phyloP scores from a whole-genome alignment of 2,797 vertebrate species.

The Danio kyathit region DNA sequence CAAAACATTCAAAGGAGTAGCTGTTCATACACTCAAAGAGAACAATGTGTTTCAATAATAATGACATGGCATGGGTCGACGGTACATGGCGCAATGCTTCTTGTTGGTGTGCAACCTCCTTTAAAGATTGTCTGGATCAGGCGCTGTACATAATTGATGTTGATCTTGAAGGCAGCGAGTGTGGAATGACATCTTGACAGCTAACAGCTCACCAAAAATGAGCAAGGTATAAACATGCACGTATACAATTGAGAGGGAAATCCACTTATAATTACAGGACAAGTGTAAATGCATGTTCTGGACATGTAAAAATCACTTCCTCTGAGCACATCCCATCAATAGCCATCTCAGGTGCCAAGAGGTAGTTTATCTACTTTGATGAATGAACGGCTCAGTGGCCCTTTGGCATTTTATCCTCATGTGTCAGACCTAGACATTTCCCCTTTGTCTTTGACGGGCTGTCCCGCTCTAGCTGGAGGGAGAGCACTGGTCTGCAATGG shows the following conservation, averaged over 20 bases:
- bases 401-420: conserved; percentile 44
- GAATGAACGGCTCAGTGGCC: conserved; percentile 42
- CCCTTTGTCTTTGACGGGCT: conserved; percentile 41
- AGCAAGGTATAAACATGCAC: too few relatives aligned
- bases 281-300: conserved; percentile 47
- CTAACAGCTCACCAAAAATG: too few relatives aligned
- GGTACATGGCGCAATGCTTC: too few relatives aligned
- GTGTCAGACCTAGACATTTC: conserved; percentile 54
- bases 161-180: too few relatives aligned
- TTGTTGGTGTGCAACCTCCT: conserved; percentile 6
- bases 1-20: too few relatives aligned
- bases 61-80: too few relatives aligned
- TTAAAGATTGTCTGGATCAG: conserved; percentile 20
- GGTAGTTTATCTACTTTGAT: conserved; percentile 59
- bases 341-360: conserved; percentile 53
- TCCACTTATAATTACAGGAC: conserved; percentile 54
- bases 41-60: too few relatives aligned
- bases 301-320: conserved; percentile 47
- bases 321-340: conserved; percentile 39
- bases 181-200: too few relatives aligned
- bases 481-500: conserved; percentile 16
- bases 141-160: too few relatives aligned
- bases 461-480: conserved; percentile 11
- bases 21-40: too few relatives aligned
- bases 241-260: conserved; percentile 36